Evolutionary conservation across 2,113 vertebrate species (phyloP).

Genomic region (Spea bombifrons): DNA sequence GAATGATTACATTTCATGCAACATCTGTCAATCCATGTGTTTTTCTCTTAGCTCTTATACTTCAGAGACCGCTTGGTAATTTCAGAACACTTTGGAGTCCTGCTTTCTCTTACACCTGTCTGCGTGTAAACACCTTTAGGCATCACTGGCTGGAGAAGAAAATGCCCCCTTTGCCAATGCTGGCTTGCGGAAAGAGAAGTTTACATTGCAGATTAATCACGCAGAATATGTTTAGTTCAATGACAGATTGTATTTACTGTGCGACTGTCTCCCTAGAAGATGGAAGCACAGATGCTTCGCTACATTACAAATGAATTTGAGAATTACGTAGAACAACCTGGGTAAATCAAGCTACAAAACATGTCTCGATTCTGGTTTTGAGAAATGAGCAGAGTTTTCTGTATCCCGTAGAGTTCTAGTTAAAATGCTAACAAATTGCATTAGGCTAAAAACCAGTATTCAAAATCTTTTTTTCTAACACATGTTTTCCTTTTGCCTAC

Average conservation of each 20-base stretch:
- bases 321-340: neutral
- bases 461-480: no score
- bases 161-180: conserved; percentile 36
- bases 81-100: conserved; percentile 41
- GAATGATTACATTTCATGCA: conserved; percentile 26
- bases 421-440: no score
- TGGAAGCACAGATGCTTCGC: conserved; percentile 32
- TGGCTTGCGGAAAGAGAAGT: conserved; percentile 19
- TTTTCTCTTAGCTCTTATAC: conserved; percentile 45
- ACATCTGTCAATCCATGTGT: conserved; percentile 48
- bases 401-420: neutral
- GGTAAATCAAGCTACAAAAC: neutral
- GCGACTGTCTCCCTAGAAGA: conserved; percentile 3
- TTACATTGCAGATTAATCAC: conserved; percentile 51
- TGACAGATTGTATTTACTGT: conserved; percentile 52
- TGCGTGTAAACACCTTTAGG: conserved; percentile 41
- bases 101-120: conserved; percentile 36
- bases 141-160: conserved; percentile 10
- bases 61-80: conserved; percentile 50
- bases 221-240: conserved; percentile 42
- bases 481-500: no score
- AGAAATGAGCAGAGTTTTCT: neutral
- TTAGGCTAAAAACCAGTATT: no score
- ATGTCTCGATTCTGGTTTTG: neutral
- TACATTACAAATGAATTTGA: conserved; percentile 4